phyloP scores from a whole-genome alignment of 2,797 vertebrate genomes.

The Psittacula echo region DNA sequence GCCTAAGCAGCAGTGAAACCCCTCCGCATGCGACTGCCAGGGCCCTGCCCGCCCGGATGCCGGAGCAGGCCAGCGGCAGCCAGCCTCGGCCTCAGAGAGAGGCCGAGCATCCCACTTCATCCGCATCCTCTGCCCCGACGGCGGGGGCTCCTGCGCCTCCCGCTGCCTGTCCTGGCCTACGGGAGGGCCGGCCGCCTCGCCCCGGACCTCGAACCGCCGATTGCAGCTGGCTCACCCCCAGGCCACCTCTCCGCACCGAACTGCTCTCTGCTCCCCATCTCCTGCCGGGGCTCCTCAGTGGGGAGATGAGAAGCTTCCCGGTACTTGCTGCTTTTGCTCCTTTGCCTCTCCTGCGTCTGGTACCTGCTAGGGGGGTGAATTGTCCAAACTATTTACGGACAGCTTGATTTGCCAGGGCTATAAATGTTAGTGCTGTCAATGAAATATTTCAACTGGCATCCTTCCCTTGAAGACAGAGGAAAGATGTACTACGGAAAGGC shows the following conservation, averaged over 20 bases:
- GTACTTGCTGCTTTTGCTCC: neutral
- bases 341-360: neutral
- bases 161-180: neutral
- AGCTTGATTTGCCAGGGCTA: neutral
- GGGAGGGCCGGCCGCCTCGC: no score
- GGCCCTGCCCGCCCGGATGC: neutral
- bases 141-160: neutral
- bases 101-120: neutral
- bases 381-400: neutral
- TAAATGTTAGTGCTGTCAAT: neutral
- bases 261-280: neutral
- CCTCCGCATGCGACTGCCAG: neutral
- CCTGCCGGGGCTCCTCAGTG: fast-evolving
- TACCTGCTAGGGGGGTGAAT: neutral
- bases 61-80: neutral
- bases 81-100: neutral
- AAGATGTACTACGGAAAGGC: neutral
- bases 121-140: neutral
- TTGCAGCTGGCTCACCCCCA: neutral
- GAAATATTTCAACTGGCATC: neutral
- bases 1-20: neutral
- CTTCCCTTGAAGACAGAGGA: neutral
- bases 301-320: neutral
- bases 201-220: neutral
- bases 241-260: no score